Percentiles rank a stretch among this genome's conserved stretches.
Evolutionary conservation across 1,140 invertebrate species (phyloP).

Genomic region (Tetramorium simillimum): DNA sequence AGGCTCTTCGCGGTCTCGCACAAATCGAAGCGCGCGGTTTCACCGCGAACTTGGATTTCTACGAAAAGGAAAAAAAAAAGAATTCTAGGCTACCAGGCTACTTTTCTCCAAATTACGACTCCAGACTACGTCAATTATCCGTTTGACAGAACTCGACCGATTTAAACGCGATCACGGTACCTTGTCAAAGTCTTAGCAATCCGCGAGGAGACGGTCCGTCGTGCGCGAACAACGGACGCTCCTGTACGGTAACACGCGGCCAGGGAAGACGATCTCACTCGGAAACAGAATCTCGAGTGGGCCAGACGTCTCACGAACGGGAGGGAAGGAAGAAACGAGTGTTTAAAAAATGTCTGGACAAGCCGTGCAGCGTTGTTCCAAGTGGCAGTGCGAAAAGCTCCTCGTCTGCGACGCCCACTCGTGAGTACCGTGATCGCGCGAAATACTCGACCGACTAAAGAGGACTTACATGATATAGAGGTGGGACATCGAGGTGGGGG

Average conservation of each 20-base stretch:
- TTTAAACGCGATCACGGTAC: constrained; percentile 62
- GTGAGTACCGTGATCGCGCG: constrained; percentile 56
- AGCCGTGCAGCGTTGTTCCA: constrained; percentile 43
- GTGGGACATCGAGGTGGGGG: not conserved
- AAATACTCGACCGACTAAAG: constrained; percentile 15
- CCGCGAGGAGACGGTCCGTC: constrained; percentile 8
- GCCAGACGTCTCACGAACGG: not conserved
- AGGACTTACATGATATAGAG: not conserved
- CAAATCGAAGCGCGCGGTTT: not conserved
- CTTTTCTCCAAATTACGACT: not conserved
- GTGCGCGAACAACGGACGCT: not conserved
- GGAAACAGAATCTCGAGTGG: constrained; percentile 17
- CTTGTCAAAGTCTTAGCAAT: not conserved
- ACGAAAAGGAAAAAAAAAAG: not conserved
- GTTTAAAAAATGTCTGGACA: constrained; percentile 44
- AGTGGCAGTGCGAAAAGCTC: constrained; percentile 67
- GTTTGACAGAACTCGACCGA: not conserved
- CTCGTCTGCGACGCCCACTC: constrained; percentile 25
- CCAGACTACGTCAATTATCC: constrained; percentile 43
- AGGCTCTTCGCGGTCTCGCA: not conserved
- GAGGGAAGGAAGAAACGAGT: constrained; percentile 52
- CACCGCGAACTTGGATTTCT: not conserved
- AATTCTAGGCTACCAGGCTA: not conserved
- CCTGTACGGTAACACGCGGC: not conserved
- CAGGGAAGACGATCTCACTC: constrained; percentile 59